Evolutionary conservation across 2,888 invertebrate genomes (phyloP).

Genomic region (Dryadula phaetusa): DNA sequence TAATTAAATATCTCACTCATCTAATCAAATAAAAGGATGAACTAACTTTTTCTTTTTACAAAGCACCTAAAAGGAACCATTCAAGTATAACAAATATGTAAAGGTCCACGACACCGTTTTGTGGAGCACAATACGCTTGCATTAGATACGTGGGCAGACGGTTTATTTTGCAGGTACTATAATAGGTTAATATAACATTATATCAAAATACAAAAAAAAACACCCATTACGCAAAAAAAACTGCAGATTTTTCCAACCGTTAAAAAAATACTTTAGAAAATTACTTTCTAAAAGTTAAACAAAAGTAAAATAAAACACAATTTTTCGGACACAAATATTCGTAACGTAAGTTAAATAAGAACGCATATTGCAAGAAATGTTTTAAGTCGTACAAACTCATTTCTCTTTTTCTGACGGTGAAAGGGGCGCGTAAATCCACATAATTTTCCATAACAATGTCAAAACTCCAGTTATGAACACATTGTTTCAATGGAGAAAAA

Average conservation of each 20-base stretch:
- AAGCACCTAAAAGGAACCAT: too few species aligned
- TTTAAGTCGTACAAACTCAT: slow-evolving; percentile 65
- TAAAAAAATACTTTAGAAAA: slow-evolving; percentile 26
- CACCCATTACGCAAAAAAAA: background rate
- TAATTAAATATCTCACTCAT: too few species aligned
- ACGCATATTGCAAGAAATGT: slow-evolving; percentile 63
- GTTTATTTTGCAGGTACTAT: too few species aligned
- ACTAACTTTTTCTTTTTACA: too few species aligned
- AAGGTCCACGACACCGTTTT: too few species aligned
- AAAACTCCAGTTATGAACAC: slow-evolving; percentile 56
- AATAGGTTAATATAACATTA: too few species aligned
- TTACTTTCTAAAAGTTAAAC: slow-evolving; percentile 27
- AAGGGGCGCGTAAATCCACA: slow-evolving; percentile 59
- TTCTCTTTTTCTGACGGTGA: slow-evolving; percentile 59
- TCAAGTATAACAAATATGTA: too few species aligned
- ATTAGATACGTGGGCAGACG: too few species aligned
- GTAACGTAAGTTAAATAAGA: slow-evolving; percentile 64
- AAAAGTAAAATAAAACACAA: slow-evolving; percentile 51
- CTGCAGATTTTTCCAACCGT: background rate
- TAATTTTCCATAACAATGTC: slow-evolving; percentile 45
- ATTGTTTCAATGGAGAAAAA: slow-evolving; percentile 51
- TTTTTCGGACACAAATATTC: slow-evolving; percentile 60
- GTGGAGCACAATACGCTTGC: too few species aligned
- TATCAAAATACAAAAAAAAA: too few species aligned
- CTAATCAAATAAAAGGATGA: too few species aligned